These are phyloP conservation scores for Triplophysa rosa DNA, from an alignment of 2,113 vertebrate genomes.

Conservation along the genomic window DNA sequence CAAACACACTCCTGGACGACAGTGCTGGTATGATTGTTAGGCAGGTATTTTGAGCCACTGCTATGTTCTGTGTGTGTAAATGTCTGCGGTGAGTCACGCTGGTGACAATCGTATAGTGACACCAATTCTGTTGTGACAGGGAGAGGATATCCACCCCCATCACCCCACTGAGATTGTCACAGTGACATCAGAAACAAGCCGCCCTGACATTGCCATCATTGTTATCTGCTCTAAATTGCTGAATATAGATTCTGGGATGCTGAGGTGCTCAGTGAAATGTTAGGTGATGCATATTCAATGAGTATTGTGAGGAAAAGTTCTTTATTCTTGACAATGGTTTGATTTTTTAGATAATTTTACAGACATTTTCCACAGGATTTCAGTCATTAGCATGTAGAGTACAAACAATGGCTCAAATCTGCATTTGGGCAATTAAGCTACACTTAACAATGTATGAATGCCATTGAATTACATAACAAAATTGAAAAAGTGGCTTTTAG, in stretches of 20 bases:
- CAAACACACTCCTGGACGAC: too few species aligned
- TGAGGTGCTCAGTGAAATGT: not conserved
- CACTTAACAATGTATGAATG: not conserved
- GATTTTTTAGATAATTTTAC: too few species aligned
- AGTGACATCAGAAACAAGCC: constrained; percentile 8
- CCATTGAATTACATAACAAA: too few species aligned
- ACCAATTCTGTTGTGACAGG: constrained; percentile 43
- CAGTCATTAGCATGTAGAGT: not conserved
- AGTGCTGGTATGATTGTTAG: not conserved
- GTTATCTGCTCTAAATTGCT: not conserved
- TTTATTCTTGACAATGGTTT: too few species aligned
- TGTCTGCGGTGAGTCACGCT: constrained; percentile 21
- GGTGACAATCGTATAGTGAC: constrained; percentile 8
- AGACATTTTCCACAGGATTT: not conserved
- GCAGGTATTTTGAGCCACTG: constrained; percentile 8
- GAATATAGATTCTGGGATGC: not conserved
- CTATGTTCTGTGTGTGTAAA: not conserved
- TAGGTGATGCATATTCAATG: not conserved
- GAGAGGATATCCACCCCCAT: constrained; percentile 9
- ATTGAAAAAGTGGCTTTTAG: too few species aligned
- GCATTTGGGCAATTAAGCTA: not conserved
- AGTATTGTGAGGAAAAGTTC: not conserved
- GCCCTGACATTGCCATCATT: constrained; percentile 9
- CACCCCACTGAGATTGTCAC: constrained; percentile 29
- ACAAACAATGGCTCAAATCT: not conserved